Conservation (phyloP, 2,888 invertebrate species). For the Lasioglossum vierecki region DNA sequence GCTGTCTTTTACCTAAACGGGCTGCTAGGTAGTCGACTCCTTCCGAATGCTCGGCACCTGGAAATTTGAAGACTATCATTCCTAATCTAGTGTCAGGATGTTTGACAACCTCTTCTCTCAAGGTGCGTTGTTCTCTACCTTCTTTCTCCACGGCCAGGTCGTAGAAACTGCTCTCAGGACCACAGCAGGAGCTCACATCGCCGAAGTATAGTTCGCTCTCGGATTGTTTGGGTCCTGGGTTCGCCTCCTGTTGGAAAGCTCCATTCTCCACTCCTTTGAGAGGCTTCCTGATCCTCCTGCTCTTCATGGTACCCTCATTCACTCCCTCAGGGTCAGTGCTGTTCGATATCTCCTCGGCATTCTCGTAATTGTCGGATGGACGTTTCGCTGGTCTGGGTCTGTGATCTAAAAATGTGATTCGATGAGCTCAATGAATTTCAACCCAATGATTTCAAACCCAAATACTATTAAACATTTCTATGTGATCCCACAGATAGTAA, state of each 20-base stretch:
- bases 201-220: constrained; percentile 95
- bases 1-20: constrained; percentile 86
- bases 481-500: constrained; percentile 32
- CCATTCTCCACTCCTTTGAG: constrained; percentile 91
- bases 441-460: neutral
- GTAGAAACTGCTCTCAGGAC: constrained; percentile 86
- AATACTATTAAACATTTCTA: neutral
- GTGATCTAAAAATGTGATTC: constrained; percentile 56
- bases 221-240: constrained; percentile 86
- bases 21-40: constrained; percentile 87
- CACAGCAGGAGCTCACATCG: constrained; percentile 93
- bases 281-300: constrained; percentile 84
- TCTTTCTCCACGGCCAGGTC: constrained; percentile 86
- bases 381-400: constrained; percentile 74
- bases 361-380: constrained; percentile 81
- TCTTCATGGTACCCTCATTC: constrained; percentile 76
- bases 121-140: constrained; percentile 66
- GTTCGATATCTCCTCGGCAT: constrained; percentile 80
- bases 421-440: neutral
- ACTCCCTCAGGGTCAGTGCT: constrained; percentile 78
- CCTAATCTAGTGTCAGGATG: neutral
- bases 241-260: constrained; percentile 89
- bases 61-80: neutral
- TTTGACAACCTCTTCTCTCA: neutral
- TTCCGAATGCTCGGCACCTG: constrained; percentile 78